Percentiles rank a stretch among this genome's conserved stretches.
phyloP scores from a whole-genome alignment of 2,113 vertebrate genomes.

The Solea solea region DNA sequence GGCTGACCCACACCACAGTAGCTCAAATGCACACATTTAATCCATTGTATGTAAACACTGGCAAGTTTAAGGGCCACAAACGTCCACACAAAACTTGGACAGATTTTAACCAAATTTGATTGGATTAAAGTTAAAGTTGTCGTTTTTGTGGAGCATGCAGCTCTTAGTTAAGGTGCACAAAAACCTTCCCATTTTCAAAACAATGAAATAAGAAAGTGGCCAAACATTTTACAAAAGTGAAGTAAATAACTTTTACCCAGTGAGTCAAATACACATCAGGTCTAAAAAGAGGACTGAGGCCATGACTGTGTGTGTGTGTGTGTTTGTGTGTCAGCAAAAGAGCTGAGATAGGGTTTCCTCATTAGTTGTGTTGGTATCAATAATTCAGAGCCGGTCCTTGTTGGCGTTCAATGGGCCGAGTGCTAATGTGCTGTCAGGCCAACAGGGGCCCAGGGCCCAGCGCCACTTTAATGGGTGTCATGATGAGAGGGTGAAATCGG shows the following conservation, averaged over 20 bases:
- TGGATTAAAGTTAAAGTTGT: not conserved
- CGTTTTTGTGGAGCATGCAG: conserved; percentile 3
- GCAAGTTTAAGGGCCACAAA: conserved; percentile 37
- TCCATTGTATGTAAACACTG: conserved; percentile 57
- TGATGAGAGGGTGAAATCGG: conserved; percentile 86
- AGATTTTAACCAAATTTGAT: not conserved
- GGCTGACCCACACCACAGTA: conserved; percentile 72
- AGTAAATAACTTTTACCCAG: conserved; percentile 14
- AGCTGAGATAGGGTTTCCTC: conserved; percentile 81
- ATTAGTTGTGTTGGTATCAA: conserved; percentile 87
- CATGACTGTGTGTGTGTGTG: conserved; percentile 43
- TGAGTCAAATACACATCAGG: conserved; percentile 2
- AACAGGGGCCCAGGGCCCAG: conserved; percentile 71
- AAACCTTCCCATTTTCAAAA: not conserved
- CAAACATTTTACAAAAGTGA: not conserved
- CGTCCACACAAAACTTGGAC: conserved; percentile 19
- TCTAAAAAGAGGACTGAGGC: conserved; percentile 29
- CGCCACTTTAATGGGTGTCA: conserved; percentile 86
- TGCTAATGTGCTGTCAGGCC: conserved; percentile 85
- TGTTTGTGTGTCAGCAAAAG: conserved; percentile 68
- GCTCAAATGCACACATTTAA: conserved; percentile 48
- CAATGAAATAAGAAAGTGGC: not conserved
- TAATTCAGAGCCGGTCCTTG: conserved; percentile 84
- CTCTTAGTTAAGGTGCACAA: conserved; percentile 8
- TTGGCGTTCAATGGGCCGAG: conserved; percentile 85